These are phyloP conservation scores for Nowickia ferox DNA, from an alignment of 2,888 invertebrate genomes.

Conservation along the genomic window DNA sequence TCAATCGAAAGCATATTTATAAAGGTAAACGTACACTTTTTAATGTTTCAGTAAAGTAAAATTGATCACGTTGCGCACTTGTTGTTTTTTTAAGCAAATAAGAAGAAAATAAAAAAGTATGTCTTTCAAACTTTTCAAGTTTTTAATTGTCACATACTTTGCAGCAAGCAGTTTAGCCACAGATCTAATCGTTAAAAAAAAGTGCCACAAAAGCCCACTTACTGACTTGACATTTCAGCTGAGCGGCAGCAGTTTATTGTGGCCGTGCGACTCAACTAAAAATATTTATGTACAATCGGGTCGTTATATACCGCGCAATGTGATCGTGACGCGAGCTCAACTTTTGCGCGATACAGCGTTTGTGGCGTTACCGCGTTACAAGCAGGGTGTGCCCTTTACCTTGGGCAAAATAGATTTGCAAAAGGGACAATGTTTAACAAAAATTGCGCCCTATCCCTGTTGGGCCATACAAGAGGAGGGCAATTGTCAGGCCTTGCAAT, in stretches of 20 bases:
- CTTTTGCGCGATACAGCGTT: constrained; percentile 85
- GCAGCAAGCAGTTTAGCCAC: constrained; percentile 10
- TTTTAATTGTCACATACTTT: constrained; percentile 39
- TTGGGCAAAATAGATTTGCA: constrained; percentile 85
- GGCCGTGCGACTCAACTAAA: constrained; percentile 86
- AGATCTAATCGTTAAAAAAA: constrained; percentile 69
- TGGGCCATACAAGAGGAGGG: constrained; percentile 89
- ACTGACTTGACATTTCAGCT: constrained; percentile 80
- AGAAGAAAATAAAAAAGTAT: constrained; percentile 1
- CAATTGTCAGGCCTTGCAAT: constrained; percentile 88
- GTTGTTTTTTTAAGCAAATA: neutral
- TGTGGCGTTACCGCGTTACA: constrained; percentile 86
- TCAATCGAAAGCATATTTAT: constrained; percentile 56
- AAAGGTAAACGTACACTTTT: constrained; percentile 54
- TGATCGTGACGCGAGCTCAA: constrained; percentile 86
- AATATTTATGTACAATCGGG: constrained; percentile 85
- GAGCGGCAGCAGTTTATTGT: constrained; percentile 83
- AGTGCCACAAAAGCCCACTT: constrained; percentile 76
- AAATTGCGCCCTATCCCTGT: constrained; percentile 86
- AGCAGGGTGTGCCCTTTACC: constrained; percentile 86
- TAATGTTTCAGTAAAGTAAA: constrained; percentile 55
- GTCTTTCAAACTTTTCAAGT: constrained; percentile 23
- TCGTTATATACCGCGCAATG: constrained; percentile 85
- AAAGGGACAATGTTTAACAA: constrained; percentile 84
- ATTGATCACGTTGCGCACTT: constrained; percentile 30